A percentile compares a stretch with the other conserved stretches of the same genome.
Conservation (phyloP, 2,888 invertebrate genomes). For the Melinaea menophilus region DNA sequence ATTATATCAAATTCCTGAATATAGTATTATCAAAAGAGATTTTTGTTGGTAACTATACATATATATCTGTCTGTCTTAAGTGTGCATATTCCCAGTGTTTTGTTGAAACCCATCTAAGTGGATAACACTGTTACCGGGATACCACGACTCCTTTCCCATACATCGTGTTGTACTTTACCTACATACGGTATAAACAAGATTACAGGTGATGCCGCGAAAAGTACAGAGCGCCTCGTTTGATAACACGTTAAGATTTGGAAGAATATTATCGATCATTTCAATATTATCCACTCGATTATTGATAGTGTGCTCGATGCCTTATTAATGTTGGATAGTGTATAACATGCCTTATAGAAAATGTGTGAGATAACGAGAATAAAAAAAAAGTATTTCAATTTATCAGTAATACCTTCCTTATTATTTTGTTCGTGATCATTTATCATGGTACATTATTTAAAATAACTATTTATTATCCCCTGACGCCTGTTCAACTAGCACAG, state of each 20-base stretch:
- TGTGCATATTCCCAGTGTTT: slow-evolving; percentile 1
- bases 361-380: background rate
- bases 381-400: slow-evolving; percentile 6
- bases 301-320: too few relatives aligned
- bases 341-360: too few relatives aligned
- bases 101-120: slow-evolving; percentile 16
- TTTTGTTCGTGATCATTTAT: slow-evolving; percentile 4
- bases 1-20: too few relatives aligned
- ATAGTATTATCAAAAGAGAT: too few relatives aligned
- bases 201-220: slow-evolving; percentile 25
- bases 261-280: background rate
- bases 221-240: slow-evolving; percentile 15
- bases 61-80: slow-evolving; percentile 6
- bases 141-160: slow-evolving; percentile 25
- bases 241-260: background rate
- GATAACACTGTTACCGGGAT: slow-evolving; percentile 19
- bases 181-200: slow-evolving; percentile 30
- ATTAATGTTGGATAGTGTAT: too few relatives aligned
- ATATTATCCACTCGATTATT: background rate
- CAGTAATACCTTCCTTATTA: slow-evolving; percentile 2
- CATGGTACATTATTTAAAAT: slow-evolving; percentile 7
- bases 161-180: slow-evolving; percentile 34
- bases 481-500: background rate
- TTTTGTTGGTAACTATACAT: too few relatives aligned
- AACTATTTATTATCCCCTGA: slow-evolving; percentile 5